Evolutionary conservation across 2,113 vertebrate species (phyloP).

Genomic region (Ammospiza caudacuta): DNA sequence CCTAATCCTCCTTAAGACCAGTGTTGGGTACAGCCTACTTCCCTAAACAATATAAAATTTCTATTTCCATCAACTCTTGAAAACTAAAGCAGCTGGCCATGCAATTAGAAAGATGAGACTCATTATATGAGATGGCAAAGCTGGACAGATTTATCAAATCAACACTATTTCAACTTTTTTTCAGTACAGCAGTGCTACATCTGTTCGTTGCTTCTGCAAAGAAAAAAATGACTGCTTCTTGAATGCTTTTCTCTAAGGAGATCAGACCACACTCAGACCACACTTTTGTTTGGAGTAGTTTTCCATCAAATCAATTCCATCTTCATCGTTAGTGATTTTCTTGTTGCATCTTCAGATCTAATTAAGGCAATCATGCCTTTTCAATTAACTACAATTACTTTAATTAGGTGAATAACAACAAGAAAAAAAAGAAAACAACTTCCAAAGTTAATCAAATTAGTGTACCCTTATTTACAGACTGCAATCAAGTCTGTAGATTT

Average conservation of each 20-base stretch:
- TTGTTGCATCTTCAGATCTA: constrained; percentile 43
- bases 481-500: neutral
- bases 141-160: neutral
- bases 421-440: constrained; percentile 22
- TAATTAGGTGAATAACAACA: constrained; percentile 62
- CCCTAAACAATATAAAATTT: neutral
- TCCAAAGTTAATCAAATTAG: constrained; percentile 52
- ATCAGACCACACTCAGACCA: neutral
- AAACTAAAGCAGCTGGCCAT: neutral
- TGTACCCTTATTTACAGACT: constrained; percentile 55
- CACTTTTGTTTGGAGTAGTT: constrained; percentile 19
- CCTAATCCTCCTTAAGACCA: neutral
- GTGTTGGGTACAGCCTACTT: neutral
- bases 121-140: neutral
- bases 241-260: neutral
- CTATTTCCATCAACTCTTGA: neutral
- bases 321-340: constrained; percentile 46
- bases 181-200: neutral
- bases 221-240: neutral
- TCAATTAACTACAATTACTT: constrained; percentile 61
- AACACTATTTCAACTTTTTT: neutral
- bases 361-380: constrained; percentile 63
- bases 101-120: neutral
- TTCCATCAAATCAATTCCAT: constrained; percentile 24
- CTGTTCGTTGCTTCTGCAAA: neutral